Base-by-base conservation (phyloP, 1,140 invertebrate species). In the Mesaphorura yosii region DNA sequence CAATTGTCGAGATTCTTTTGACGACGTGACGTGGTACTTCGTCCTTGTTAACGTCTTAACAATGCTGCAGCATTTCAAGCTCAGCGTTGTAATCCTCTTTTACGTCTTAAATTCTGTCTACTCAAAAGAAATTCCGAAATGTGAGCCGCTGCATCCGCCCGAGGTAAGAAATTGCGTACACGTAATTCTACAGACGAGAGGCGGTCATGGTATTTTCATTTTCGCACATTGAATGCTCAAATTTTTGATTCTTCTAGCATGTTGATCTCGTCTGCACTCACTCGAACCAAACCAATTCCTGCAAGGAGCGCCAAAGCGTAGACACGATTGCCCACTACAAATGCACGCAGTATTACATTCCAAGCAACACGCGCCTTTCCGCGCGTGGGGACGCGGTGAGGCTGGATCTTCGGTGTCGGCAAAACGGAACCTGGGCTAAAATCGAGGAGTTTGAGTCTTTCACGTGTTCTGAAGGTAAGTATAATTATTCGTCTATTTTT, bases 401-500 rank as follows among this genome's bases (percentile, higher is more conserved):
- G 4, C 31, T 34, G 19, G 25, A 29, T 7, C 14, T 48, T 4
- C 7, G 22, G 19, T 48, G 46, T 20, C 28, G 19, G 5, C 12
- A 5, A 27, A 12, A 23, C 10, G 46, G 46, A 7, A 26, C n/a
- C n/a, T 48, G 46, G 46, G 20, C 10, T 3, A 31, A 26, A 4
- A 6, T 34, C 17, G 4, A 34, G 14, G 17, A n/a, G 37, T 48
- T 34, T 34, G 46, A 37, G 17, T 6, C 46, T 17, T 48, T 10
- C 19, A 15, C 20, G 10, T 48, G 46, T 31, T 34, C 19, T 26
- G 46, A 48, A 48, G 46, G 46, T 48, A 29, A 27, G 12, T 37
- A 12, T 37, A 17, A 37, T 12, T 37, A 42, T 10, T 42, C 25
- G 7, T 7, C 14, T 46, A 23, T 5, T 26, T 25, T 25, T 46